A percentile compares a stretch with the other conserved stretches of the same genome.
Conservation (phyloP, 2,113 vertebrate genomes). For the Diphyllodes magnificus region DNA sequence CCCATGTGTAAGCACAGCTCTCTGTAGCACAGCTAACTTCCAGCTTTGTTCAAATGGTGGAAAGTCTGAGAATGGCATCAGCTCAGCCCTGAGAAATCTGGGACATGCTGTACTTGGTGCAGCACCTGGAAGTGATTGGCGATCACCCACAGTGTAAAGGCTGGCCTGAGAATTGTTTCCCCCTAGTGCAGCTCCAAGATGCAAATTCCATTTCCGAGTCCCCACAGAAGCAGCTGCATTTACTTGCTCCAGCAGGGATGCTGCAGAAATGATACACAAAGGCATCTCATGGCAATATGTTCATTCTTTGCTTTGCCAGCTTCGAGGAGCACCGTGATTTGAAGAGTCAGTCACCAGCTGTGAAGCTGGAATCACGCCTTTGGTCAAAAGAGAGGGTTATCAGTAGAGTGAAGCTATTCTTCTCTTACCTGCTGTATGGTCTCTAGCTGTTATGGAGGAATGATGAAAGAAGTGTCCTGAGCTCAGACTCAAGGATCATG, state of each 20-base stretch:
- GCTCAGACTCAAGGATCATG: neutral
- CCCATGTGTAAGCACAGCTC: neutral
- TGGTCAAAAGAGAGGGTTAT: neutral
- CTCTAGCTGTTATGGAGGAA: neutral
- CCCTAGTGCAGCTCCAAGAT: neutral
- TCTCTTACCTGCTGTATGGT: neutral
- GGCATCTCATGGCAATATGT: neutral
- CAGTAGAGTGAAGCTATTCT: neutral
- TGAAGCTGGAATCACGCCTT: neutral
- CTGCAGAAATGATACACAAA: neutral
- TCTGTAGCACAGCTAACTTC: neutral
- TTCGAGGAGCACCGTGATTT: neutral
- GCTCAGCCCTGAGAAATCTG: neutral
- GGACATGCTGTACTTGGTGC: neutral
- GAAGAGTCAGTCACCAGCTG: neutral
- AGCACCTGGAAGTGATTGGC: constrained; percentile 6
- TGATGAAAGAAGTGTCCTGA: neutral
- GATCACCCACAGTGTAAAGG: neutral
- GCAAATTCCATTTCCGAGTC: neutral
- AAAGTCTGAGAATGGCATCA: constrained; percentile 15
- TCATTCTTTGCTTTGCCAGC: neutral
- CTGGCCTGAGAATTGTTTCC: constrained; percentile 9
- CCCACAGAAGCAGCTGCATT: neutral
- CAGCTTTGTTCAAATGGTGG: constrained; percentile 13
- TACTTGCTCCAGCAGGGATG: neutral